Conservation (phyloP, 2,113 vertebrate genomes). For the Macrotus californicus region DNA sequence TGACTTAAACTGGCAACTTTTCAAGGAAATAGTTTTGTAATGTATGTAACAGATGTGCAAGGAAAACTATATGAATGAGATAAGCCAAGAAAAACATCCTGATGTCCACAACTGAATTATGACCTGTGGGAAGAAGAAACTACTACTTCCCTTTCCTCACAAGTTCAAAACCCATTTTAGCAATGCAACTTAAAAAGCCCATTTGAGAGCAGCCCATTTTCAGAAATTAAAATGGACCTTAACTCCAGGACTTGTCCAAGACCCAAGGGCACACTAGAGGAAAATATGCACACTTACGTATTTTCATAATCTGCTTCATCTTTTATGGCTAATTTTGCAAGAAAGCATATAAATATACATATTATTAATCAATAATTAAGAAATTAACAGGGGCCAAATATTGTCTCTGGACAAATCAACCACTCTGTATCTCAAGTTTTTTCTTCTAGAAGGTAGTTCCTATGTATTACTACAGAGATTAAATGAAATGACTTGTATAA, state of each 20-base stretch:
- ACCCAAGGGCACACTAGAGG: neutral
- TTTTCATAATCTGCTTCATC: neutral
- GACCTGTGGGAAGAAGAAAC: constrained; percentile 78
- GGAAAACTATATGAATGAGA: constrained; percentile 78
- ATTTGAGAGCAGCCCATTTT: constrained; percentile 5
- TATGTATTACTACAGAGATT: neutral
- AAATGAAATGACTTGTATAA: neutral
- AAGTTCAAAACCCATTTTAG: constrained; percentile 68
- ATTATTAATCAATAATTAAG: constrained; percentile 22
- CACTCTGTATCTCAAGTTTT: neutral
- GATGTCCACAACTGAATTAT: constrained; percentile 80
- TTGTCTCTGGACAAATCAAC: neutral
- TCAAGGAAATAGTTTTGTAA: constrained; percentile 75
- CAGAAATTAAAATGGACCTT: constrained; percentile 44
- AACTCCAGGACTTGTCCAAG: constrained; percentile 51
- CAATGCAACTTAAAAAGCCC: constrained; percentile 69
- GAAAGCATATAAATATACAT: neutral
- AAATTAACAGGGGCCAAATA: neutral
- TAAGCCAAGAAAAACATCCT: constrained; percentile 84
- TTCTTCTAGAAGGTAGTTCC: neutral
- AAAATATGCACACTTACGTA: neutral
- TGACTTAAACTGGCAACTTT: constrained; percentile 74
- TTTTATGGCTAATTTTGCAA: neutral
- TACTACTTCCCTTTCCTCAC: constrained; percentile 79
- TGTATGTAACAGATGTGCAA: constrained; percentile 81